Evolutionary conservation across 2,113 vertebrate genomes (phyloP).

Genomic region (Semnornis frantzii): DNA sequence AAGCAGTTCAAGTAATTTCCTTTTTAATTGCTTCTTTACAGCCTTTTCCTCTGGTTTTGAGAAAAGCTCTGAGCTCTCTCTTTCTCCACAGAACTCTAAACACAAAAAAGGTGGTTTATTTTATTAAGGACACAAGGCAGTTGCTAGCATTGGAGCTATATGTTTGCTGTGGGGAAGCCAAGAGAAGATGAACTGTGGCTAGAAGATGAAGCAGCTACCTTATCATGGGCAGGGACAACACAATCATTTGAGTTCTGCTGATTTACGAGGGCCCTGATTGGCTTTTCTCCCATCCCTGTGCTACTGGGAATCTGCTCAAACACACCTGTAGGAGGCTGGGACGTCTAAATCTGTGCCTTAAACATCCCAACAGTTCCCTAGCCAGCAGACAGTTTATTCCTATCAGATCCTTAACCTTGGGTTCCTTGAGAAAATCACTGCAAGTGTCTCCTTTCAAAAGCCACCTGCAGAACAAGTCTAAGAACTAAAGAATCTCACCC

Average conservation of each 20-base stretch:
- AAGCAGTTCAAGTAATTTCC: background rate
- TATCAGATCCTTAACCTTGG: background rate
- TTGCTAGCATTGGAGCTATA: background rate
- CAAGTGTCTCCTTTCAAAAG: background rate
- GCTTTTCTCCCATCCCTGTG: background rate
- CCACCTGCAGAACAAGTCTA: background rate
- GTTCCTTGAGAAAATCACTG: background rate
- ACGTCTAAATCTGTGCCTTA: background rate
- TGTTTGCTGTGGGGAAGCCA: background rate
- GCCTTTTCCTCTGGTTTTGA: background rate
- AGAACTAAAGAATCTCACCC: background rate
- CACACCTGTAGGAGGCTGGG: background rate
- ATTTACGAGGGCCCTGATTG: background rate
- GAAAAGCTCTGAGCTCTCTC: background rate
- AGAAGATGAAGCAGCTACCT: background rate
- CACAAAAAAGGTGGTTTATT: background rate
- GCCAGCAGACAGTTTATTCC: background rate
- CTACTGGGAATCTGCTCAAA: background rate
- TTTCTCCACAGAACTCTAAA: background rate
- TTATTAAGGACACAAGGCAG: background rate
- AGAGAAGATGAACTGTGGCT: background rate
- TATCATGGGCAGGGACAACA: fast-evolving
- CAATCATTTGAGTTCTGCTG: background rate
- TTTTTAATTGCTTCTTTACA: background rate
- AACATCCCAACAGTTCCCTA: background rate